These are phyloP conservation scores for Boloria selene DNA, from an alignment of 2,888 invertebrate genomes.

Conservation along the genomic window DNA sequence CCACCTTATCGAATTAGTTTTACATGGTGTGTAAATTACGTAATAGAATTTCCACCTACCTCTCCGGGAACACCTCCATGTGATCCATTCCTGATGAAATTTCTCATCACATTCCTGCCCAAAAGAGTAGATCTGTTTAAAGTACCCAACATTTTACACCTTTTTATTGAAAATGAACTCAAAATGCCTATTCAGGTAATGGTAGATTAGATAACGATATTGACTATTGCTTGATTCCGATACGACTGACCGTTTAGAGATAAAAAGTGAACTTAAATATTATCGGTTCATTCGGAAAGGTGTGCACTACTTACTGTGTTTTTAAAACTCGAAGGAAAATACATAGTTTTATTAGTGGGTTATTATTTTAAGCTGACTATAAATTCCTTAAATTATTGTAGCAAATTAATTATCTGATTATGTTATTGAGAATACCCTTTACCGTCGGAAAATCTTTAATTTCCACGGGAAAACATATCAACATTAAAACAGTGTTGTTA, in stretches of 20 bases:
- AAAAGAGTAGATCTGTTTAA: slow-evolving; percentile 66
- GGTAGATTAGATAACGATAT: slow-evolving; percentile 65
- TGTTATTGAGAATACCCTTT: no score
- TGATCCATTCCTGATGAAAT: slow-evolving; percentile 65
- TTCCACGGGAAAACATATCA: no score
- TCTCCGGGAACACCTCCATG: slow-evolving; percentile 71
- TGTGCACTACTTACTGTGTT: background rate
- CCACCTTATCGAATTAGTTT: background rate
- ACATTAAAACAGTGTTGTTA: no score
- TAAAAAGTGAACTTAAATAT: slow-evolving; percentile 40
- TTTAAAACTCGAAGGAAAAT: slow-evolving; percentile 4
- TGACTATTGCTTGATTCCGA: slow-evolving; percentile 50
- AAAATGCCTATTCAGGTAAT: slow-evolving; percentile 34
- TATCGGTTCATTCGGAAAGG: slow-evolving; percentile 16
- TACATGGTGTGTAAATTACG: slow-evolving; percentile 47
- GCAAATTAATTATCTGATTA: no score
- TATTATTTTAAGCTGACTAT: no score
- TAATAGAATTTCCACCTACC: slow-evolving; percentile 58
- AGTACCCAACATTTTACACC: slow-evolving; percentile 67
- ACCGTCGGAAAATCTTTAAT: no score
- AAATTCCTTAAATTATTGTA: no score
- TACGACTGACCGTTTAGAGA: slow-evolving; percentile 49
- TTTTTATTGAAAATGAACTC: slow-evolving; percentile 26
- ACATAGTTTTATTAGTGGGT: no score
- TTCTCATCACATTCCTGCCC: slow-evolving; percentile 67